Base-by-base conservation (phyloP, 2,113 vertebrate genomes). In the Ovibos moschatus region DNA sequence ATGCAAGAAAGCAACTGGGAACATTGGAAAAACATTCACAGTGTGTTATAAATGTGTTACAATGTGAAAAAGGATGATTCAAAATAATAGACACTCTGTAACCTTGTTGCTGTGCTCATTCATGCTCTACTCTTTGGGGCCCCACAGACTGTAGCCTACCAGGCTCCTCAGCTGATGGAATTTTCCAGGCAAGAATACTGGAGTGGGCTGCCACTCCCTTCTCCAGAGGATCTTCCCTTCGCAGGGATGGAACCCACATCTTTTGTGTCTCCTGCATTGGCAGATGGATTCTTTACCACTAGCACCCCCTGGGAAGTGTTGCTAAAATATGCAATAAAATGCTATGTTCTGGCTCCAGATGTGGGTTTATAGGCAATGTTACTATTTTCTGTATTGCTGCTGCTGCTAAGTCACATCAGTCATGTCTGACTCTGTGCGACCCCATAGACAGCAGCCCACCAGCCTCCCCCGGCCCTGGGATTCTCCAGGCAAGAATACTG, bases 301-400 rank as follows among this genome's bases (percentile, higher is more conserved):
- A 27, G 71, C 12, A 2, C 21, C 36, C n/a, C 5, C 36, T 74
- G 67, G 36, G 10, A 74, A 47, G 28, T 27, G 33, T 60, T 78
- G 74, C 67, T 82, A 87, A 90, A 92, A 85, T 57, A 45, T 6
- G n/a, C 62, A 55, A 30, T 62, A 60, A 88, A 91, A 89, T 19
- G 2, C 33, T 58, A 50, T 4, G 27, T 28, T 33, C 53, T 94
- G 58, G 25, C 58, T 91, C 40, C 55, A 51, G 40, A 85, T 64
- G 28, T 45, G 85, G 87, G 40, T n/a, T 71, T 92, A 43, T 40
- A 79, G 19, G 28, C 27, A 60, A 43, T 89, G 60, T 91, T 81
- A 45, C 50, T 19, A 74, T 53, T 79, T 83, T 90, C 78, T 64
- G 16, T 57, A 14, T 8, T 45, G 45, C 45, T 45, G 45, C 45